Evolutionary conservation across 2,797 vertebrate species (phyloP).

Genomic region (Synanceia verrucosa): DNA sequence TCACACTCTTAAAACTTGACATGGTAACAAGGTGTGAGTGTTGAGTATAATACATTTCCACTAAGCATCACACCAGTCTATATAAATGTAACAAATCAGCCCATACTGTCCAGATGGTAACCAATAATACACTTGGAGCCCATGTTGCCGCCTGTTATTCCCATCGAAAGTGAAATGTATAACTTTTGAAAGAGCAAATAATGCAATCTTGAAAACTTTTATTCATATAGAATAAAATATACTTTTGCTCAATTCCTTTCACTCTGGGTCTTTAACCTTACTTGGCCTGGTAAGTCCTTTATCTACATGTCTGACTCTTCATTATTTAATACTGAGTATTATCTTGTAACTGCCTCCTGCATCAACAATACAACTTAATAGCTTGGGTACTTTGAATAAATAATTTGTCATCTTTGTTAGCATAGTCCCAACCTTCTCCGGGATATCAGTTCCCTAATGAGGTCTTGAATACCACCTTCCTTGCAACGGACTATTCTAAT

Average conservation of each 20-base stretch:
- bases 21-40: not conserved
- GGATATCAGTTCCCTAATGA: not conserved
- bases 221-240: not conserved
- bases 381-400: not conserved
- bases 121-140: not conserved
- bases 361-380: not conserved
- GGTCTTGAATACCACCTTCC: not conserved
- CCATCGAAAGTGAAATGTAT: not conserved
- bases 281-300: not conserved
- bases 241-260: not conserved
- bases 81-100: not conserved
- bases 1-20: not conserved
- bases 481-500: not conserved
- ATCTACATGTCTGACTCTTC: too few species aligned
- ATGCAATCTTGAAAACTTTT: not conserved
- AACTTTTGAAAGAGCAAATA: not conserved
- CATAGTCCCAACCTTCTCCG: not conserved
- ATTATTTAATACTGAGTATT: not conserved
- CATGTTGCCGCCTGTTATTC: not conserved
- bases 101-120: not conserved
- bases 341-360: not conserved
- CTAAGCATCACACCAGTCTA: not conserved
- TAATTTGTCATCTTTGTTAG: not conserved
- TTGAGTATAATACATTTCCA: not conserved
- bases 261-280: not conserved